Base-by-base conservation (phyloP, 2,797 vertebrate species). In the Poeciliopsis gracilis region DNA sequence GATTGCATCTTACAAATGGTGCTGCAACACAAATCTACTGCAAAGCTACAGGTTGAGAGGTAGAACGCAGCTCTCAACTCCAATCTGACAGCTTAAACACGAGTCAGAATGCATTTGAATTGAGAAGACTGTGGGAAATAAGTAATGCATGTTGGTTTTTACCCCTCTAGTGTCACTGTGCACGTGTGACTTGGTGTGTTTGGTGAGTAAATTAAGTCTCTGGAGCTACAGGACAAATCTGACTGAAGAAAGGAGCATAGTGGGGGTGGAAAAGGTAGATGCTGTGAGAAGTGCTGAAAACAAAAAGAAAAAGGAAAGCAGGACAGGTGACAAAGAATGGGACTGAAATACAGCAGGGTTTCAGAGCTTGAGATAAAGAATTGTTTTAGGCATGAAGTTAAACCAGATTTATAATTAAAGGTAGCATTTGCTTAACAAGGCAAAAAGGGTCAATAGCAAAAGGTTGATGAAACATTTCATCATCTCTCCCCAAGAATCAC, bases 201-300 rank as follows among this genome's bases (percentile, higher is more conserved):
- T 92, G 84, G 78, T 77, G 89, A 92, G 87, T 88, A 92, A 91
- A 92, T 91, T 86, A 92, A 93, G 90, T 88, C 90, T 84, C 90
- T 82, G 76, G 86, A 93, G 91, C 89, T 86, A 88, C 77, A 6
- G 85, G 80, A 88, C 90, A 92, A 91, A 90, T 90, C 86, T 91
- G 92, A 92, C 90, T 90, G 89, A 87, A 63, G 78, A 82, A 83
- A 79, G n/a, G 69, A 77, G 72, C 1, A 8, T 45, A 61, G 13
- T 5, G 53, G 82, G 45, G 82, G 43, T 77, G 76, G 53, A 77
- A 85, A 73, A 30, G 43, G 33, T 45, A 82, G 79, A 38, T 79
- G 69, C 71, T 78, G 77, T 70, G 78, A 87, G 77, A 86, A 43
- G 28, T 76, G 78, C 45, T 77, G 73, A 75, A 86, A 82, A 78